Conservation (phyloP, 2,113 vertebrate species). For the Pogona vitticeps region DNA sequence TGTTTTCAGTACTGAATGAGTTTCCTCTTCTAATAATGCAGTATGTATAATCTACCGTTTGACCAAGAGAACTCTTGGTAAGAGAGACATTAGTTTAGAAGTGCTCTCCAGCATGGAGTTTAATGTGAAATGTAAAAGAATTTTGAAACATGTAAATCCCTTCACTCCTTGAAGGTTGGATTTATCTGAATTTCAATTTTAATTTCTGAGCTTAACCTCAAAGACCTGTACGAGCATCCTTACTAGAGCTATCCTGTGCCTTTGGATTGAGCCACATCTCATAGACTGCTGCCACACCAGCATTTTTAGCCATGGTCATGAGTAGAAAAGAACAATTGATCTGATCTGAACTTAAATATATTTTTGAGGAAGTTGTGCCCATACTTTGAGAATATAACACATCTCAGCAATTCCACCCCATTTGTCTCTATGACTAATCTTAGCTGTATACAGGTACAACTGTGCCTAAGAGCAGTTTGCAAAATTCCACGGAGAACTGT, state of each 20-base stretch:
- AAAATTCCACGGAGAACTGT: not conserved
- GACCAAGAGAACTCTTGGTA: no score
- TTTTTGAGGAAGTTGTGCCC: not conserved
- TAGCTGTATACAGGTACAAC: not conserved
- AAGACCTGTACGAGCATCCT: not conserved
- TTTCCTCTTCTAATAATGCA: no score
- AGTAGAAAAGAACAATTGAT: not conserved
- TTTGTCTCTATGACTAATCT: constrained; percentile 1
- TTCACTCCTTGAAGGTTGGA: no score
- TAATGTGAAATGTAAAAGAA: not conserved
- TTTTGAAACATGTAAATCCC: not conserved
- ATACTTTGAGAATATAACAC: not conserved
- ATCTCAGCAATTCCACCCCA: not conserved
- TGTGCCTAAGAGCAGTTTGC: not conserved
- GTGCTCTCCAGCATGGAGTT: not conserved
- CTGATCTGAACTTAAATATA: not conserved
- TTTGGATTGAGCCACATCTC: not conserved
- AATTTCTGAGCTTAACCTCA: not conserved
- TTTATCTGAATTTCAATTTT: not conserved
- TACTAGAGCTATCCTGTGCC: not conserved
- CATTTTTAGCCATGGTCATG: not conserved
- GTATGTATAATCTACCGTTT: no score
- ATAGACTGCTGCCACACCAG: not conserved
- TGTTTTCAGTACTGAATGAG: no score
- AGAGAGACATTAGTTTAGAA: not conserved